Conservation (phyloP, 1,140 invertebrate genomes). For the Halesus radiatus region DNA sequence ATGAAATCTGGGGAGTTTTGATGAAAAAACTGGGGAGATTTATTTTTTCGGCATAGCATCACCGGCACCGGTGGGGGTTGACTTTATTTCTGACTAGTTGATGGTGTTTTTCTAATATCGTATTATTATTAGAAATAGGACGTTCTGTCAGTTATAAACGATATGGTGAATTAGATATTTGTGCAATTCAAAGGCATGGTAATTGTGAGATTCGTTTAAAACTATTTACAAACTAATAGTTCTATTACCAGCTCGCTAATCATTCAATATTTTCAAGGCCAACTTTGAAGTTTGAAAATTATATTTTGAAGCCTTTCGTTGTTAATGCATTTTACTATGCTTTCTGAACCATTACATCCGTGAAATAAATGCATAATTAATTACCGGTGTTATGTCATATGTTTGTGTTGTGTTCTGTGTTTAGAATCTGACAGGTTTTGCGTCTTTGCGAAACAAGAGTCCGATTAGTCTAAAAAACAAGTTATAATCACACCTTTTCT, state of each 20-base stretch:
- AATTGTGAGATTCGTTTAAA: background rate
- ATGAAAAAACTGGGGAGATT: too few species aligned
- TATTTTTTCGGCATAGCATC: too few species aligned
- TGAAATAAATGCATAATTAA: background rate
- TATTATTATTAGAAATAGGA: slow-evolving; percentile 8
- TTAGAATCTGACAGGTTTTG: background rate
- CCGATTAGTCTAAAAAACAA: background rate
- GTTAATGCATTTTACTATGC: background rate
- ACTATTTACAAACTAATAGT: background rate
- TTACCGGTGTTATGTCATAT: background rate
- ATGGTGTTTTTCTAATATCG: slow-evolving; percentile 1
- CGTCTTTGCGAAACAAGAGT: background rate
- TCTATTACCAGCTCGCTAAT: background rate
- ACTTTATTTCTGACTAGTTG: background rate
- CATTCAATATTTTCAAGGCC: slow-evolving; percentile 39
- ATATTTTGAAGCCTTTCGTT: background rate
- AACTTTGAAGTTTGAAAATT: slow-evolving; percentile 36
- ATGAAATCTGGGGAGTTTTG: too few species aligned
- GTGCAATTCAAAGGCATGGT: slow-evolving; percentile 14
- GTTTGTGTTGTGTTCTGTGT: background rate
- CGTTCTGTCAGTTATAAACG: background rate
- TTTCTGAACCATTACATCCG: background rate
- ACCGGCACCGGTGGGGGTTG: background rate
- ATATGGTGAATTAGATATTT: slow-evolving; percentile 21
- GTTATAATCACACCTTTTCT: slow-evolving; percentile 11